Base-by-base conservation (phyloP, 2,113 vertebrate genomes). In the Takifugu bimaculatus region DNA sequence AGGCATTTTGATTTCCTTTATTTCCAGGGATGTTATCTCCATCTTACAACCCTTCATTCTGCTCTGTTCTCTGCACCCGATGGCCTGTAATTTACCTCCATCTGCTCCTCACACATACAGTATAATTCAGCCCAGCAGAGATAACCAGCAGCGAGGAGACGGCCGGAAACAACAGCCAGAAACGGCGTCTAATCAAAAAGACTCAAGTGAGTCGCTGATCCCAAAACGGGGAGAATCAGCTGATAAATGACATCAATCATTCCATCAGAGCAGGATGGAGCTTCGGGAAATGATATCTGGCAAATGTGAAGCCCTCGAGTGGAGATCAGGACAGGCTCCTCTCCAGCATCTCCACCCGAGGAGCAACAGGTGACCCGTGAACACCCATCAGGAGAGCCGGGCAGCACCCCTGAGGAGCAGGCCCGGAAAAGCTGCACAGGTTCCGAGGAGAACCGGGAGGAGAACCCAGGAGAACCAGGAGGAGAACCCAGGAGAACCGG, bases 11-110 rank as follows among this genome's bases (percentile, higher is more conserved):
- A 78, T 64, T 79, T 65, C 13, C 35, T 70, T 65, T 60, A 50
- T 71, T 67, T 44, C 60, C 45, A 39, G 5, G 54, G 61, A 27
- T 67, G 65, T 83, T 79, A 77, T 85, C 84, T 77, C 35, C 53
- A 65, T 82, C 70, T 74, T 28, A 48, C 35, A 26, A 26, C 55
- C 52, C 59, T 65, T 51, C 71, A 72, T 61, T 81, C 75, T 53
- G 49, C 57, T 73, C 67, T 63, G 69, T 77, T 77, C 74, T 78
- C 45, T 57, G 6, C 60, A 1, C 29, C 25, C 2, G 29, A 72
- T 45, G 27, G 61, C 63, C 66, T 75, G 61, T 81, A 86, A 88
- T 83, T 85, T 85, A 77, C 64, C 60, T 80, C 72, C 73, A 77
- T 80, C 54, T 81, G 56, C 65, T 84, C 64, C 79, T 73, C 70